A percentile compares a stretch with the other conserved stretches of the same genome.
Conservation (phyloP, 2,888 invertebrate genomes). For the Luffia ferchaultella region DNA sequence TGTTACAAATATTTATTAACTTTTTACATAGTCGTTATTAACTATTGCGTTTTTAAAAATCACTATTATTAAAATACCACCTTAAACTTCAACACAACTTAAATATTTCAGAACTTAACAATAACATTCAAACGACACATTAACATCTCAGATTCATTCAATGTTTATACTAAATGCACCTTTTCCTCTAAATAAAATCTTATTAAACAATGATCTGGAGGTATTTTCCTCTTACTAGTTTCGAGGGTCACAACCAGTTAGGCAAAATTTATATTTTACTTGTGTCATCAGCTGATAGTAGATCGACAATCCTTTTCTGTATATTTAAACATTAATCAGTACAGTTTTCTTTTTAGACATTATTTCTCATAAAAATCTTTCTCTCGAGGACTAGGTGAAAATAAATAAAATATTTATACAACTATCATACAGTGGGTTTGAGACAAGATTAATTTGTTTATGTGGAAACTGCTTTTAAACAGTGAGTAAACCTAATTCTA, state of each 20-base stretch:
- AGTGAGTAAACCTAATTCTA: neutral
- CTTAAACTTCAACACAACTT: slow-evolving; percentile 10
- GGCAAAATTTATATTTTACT: neutral
- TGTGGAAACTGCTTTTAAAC: neutral
- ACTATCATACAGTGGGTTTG: neutral
- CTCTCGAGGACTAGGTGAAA: neutral
- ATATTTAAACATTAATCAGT: no score
- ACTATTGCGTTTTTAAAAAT: slow-evolving; percentile 29
- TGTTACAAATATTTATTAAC: slow-evolving; percentile 53
- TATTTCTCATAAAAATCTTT: no score
- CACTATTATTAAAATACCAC: neutral
- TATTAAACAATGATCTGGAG: neutral
- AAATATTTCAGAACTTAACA: slow-evolving; percentile 12
- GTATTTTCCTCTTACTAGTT: neutral
- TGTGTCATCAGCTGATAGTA: neutral
- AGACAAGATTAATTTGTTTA: neutral
- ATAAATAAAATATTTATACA: neutral
- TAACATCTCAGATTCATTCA: neutral
- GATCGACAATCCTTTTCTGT: no score
- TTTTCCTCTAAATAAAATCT: neutral
- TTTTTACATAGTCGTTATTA: slow-evolving; percentile 52
- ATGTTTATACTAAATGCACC: neutral
- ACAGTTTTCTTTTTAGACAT: no score
- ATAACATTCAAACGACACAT: slow-evolving; percentile 3
- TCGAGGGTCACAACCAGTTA: neutral